Base-by-base conservation (phyloP, 2,888 invertebrate species). In the Arrhopalites spinosus region DNA sequence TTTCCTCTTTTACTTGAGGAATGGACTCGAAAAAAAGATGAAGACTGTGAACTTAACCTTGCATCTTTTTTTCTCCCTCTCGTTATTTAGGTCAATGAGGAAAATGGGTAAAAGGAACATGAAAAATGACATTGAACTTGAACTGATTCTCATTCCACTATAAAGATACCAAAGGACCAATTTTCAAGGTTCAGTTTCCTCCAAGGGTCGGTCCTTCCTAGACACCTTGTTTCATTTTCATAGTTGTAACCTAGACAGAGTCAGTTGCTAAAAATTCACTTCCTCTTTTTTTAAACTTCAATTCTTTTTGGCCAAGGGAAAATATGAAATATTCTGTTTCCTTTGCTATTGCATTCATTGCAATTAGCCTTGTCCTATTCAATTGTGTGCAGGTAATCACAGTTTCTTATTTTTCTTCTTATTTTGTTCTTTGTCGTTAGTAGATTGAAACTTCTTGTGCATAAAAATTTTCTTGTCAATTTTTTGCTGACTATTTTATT, bases 31-130 rank as follows among this genome's bases (percentile, higher is more conserved):
- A 13, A 29, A 1, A 23, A 27, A 5, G 23, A n/a, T n/a, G 5
- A 53, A 20, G n/a, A 53, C 53, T 17, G 53, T 53, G 23, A 20
- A 20, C 53, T 53, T 53, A 53, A n/a, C 5, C 53, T 20, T 53
- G n/a, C 53, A n/a, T 50, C 17, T 50, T 50, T 50, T 23, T 20
- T 25, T 23, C 61, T 20, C 23, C 1, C 29, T 29, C 17, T 61
- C 61, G 27, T 61, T 61, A 27, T 53, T 61, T 61, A 61, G 61
- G 61, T 61, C 61, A 61, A 61, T 61, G 61, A 61, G 53, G 5
- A 53, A 53, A 53, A n/a, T n/a, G 7, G 20, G 53, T 15, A n/a
- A 23, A 3, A 53, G 23, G 23, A n/a, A 53, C 53, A 11, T 20
- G 7, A 1, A 47, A 1, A 2, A 53, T 23, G 23, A n/a, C n/a